A percentile compares a stretch with the other conserved stretches of the same genome.
Evolutionary conservation across 1,140 invertebrate genomes (phyloP).

Genomic region (Nylanderia fulva): DNA sequence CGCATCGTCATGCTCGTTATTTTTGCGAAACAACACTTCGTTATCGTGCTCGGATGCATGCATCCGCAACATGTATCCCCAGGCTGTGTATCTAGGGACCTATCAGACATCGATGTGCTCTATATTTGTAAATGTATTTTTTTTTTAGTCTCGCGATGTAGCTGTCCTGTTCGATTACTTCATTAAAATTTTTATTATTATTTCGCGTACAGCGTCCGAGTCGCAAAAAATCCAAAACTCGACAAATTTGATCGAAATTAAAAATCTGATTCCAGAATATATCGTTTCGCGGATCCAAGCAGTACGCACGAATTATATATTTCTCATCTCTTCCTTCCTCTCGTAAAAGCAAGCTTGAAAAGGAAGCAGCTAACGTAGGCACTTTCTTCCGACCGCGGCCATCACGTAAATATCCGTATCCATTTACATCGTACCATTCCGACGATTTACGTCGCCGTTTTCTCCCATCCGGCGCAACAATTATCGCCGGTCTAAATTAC

Average conservation of each 20-base stretch:
- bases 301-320: slow-evolving; percentile 21
- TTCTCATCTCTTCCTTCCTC: background rate
- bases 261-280: slow-evolving; percentile 17
- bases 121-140: background rate
- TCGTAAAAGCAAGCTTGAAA: slow-evolving; percentile 35
- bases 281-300: background rate
- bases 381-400: slow-evolving; percentile 36
- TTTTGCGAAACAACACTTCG: slow-evolving; percentile 50
- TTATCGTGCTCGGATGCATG: slow-evolving; percentile 40
- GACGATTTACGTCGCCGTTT: slow-evolving; percentile 55
- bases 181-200: background rate
- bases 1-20: slow-evolving; percentile 47
- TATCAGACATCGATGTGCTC: slow-evolving; percentile 32
- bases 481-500: slow-evolving; percentile 60
- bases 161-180: background rate
- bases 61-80: background rate
- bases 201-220: no score
- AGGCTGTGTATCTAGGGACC: background rate
- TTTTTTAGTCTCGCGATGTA: background rate
- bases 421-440: slow-evolving; percentile 60
- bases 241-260: background rate
- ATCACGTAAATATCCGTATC: slow-evolving; percentile 59
- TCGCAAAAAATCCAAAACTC: background rate
- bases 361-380: slow-evolving; percentile 31
- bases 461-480: slow-evolving; percentile 52